phyloP scores from a whole-genome alignment of 2,113 vertebrate genomes.

The Trichechus manatus region DNA sequence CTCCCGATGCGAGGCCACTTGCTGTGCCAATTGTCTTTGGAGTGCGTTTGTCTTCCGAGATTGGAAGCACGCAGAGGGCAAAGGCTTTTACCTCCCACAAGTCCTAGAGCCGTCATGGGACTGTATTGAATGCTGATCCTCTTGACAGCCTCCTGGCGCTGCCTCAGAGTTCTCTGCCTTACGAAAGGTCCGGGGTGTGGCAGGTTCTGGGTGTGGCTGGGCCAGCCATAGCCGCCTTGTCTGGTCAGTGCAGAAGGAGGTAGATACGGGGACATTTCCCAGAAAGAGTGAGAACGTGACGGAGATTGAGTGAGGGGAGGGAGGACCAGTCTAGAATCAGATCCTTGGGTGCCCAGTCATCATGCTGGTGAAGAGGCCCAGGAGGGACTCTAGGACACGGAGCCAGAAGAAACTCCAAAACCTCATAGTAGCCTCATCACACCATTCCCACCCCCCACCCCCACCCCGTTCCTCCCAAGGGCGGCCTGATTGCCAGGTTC shows the following conservation, averaged over 20 bases:
- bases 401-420: neutral
- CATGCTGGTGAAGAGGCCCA: neutral
- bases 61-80: neutral
- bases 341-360: neutral
- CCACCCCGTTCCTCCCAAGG: neutral
- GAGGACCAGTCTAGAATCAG: neutral
- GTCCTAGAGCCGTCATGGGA: neutral
- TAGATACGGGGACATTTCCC: neutral
- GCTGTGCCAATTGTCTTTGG: neutral
- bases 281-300: neutral
- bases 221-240: neutral
- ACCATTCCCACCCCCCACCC: neutral
- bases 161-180: neutral
- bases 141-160: neutral
- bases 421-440: neutral
- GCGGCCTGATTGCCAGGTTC: neutral
- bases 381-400: too few species aligned
- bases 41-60: constrained; percentile 15
- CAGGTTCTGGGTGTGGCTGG: neutral
- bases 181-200: neutral
- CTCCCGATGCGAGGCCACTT: neutral
- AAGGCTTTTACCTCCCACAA: constrained; percentile 25
- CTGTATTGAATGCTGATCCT: neutral
- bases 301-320: neutral
- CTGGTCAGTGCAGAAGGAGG: neutral